A percentile compares a stretch with the other conserved stretches of the same genome.
These are phyloP conservation scores for Lytechinus variegatus DNA, from an alignment of 35 echinoderm and acorn worm species.

Conservation along the genomic window DNA sequence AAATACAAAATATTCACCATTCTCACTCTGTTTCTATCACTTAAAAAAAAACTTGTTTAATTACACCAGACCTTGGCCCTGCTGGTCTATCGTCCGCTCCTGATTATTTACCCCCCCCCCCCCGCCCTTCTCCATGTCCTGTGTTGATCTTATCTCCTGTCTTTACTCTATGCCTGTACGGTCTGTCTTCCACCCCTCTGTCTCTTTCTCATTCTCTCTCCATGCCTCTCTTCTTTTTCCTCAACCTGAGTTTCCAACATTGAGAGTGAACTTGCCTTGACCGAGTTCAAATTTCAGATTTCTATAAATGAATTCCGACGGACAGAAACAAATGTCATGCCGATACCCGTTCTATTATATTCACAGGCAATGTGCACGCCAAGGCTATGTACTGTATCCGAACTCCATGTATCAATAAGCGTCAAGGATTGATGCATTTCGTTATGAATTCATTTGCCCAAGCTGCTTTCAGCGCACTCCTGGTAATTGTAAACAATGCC, in stretches of 20 bases:
- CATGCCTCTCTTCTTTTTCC: too few relatives aligned
- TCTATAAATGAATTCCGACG: not conserved
- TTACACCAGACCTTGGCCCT: too few relatives aligned
- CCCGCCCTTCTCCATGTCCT: too few relatives aligned
- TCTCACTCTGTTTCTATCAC: too few relatives aligned
- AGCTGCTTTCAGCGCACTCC: not conserved
- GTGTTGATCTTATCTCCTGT: too few relatives aligned
- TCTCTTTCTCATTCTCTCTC: too few relatives aligned
- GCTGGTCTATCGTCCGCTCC: too few relatives aligned
- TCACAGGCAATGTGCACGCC: not conserved
- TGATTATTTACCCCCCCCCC: too few relatives aligned
- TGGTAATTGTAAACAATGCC: not conserved
- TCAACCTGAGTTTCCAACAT: not conserved
- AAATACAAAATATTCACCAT: too few relatives aligned
- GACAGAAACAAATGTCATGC: not conserved
- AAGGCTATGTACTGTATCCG: not conserved
- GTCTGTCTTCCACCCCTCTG: too few relatives aligned
- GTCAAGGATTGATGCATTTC: not conserved
- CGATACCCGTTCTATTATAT: not conserved
- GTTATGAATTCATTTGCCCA: not conserved
- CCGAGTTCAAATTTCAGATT: not conserved
- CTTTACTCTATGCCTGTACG: too few relatives aligned
- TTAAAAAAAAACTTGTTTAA: too few relatives aligned
- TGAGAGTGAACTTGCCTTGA: not conserved
- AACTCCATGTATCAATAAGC: not conserved